Evolutionary conservation across 53 echinoderm and acorn worm species (phyloP), one percentile per base, ranked within the genome.

Genomic region (Crossaster papposus): DNA sequence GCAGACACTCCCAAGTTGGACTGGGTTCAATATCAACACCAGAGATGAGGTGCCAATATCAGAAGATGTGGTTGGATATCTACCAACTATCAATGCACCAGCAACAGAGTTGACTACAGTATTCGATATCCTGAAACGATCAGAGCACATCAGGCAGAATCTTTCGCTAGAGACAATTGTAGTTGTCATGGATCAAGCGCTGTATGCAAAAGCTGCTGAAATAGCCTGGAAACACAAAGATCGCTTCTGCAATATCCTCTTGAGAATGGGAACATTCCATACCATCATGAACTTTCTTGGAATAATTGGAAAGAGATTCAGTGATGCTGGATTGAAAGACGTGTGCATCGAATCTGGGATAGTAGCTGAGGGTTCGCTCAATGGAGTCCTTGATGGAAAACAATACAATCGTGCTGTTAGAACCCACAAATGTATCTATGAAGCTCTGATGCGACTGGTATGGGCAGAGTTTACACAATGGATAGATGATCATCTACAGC

Each of bases 41-140:
- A 76, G 86, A n/a, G 32, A 79, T 15, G 54, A 50, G 24, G 65
- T 70, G 72, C 32, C 74, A 28, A 91, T 88, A 2, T 51, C 81
- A 23, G 75, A 91, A 31, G 72, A 91, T 72, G 88, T 64, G 13
- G 70, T 83, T 17, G 64, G 65, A 14, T 93, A 93, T 44, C 52
- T 93, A 3, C 86, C 93, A 30, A 75, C 68, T 1, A 58, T 93
- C 0, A 85, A 90, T 12, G 83, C 85, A 52, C 58, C 79, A 6
- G 86, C 93, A 53, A 93, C 93, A 44, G 93, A 93, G 7, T 23
- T 93, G 55, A 79, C 78, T 34, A 85, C 90, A 11, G 93, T 93
- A 15, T 11, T 79, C 58, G 90, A 86, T 2, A 36, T 93, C n/a
- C 83, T 92, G 0, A 9, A 74, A 1, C 29, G 82, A 4, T 89